phyloP scores from a whole-genome alignment of 2,113 vertebrate species.

The Gnathonemus echidnorhynchus region DNA sequence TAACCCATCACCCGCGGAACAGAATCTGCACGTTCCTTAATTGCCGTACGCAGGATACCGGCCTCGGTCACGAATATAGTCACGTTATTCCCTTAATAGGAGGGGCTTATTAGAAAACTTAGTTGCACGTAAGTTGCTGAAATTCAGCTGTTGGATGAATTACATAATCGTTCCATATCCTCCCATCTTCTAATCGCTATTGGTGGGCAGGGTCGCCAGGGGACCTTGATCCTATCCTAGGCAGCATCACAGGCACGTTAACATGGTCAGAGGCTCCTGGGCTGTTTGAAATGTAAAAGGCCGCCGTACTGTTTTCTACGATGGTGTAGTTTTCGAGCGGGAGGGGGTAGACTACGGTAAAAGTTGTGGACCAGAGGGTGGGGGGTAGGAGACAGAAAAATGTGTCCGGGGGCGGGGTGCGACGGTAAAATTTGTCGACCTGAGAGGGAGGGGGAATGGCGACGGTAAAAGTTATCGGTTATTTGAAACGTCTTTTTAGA shows the following conservation, averaged over 20 bases:
- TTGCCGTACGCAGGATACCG: not conserved
- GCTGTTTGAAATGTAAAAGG: not conserved
- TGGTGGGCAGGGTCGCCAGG: not conserved
- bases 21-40: not conserved
- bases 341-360: not conserved
- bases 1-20: not conserved
- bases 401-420: not conserved
- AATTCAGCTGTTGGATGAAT: not conserved
- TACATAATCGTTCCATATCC: not conserved
- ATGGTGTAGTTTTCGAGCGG: not conserved
- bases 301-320: not conserved
- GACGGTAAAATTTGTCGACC: not conserved
- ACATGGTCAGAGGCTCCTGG: not conserved
- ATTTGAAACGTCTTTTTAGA: not conserved
- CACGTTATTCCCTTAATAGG: not conserved
- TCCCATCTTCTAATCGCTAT: not conserved
- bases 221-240: not conserved
- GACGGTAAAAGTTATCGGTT: not conserved
- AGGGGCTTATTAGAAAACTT: not conserved
- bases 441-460: not conserved
- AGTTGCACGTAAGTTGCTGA: not conserved
- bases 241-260: not conserved
- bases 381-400: not conserved
- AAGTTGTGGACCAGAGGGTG: not conserved
- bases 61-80: not conserved